Evolutionary conservation across 2,797 vertebrate species (phyloP).

Genomic region (Epinephelus coioides): DNA sequence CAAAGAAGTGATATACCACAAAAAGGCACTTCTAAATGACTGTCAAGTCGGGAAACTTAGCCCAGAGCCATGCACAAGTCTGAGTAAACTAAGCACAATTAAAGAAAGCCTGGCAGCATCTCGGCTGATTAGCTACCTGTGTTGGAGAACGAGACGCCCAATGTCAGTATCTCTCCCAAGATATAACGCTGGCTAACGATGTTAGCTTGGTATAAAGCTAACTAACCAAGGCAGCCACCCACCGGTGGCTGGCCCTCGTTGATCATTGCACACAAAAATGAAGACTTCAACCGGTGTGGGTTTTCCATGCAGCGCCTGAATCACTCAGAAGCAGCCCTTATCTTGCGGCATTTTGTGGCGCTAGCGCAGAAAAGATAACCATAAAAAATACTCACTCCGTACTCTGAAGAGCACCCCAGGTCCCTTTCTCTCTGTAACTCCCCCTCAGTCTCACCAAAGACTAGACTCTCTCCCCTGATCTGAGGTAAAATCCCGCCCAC

Average conservation of each 20-base stretch:
- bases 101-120: slow-evolving; percentile 57
- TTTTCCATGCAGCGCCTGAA: slow-evolving; percentile 24
- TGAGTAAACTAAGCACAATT: slow-evolving; percentile 2
- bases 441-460: slow-evolving; percentile 84
- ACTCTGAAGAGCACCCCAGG: slow-evolving; percentile 77
- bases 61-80: slow-evolving; percentile 5
- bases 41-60: slow-evolving; percentile 71
- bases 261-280: slow-evolving; percentile 50
- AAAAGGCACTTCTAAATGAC: slow-evolving; percentile 33
- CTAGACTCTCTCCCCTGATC: slow-evolving; percentile 83
- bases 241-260: slow-evolving; percentile 74
- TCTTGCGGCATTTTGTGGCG: not conserved
- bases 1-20: slow-evolving; percentile 44
- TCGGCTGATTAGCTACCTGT: slow-evolving; percentile 44
- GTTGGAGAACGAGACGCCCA: slow-evolving; percentile 65
- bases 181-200: slow-evolving; percentile 69
- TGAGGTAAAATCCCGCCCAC: slow-evolving; percentile 84
- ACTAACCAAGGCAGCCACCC: slow-evolving; percentile 65
- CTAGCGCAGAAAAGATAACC: slow-evolving; percentile 22
- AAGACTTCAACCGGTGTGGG: slow-evolving; percentile 15
- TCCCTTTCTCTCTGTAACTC: slow-evolving; percentile 83
- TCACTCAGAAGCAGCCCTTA: not conserved
- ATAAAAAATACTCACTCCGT: slow-evolving; percentile 84
- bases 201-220: slow-evolving; percentile 77
- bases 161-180: slow-evolving; percentile 65